Evolutionary conservation across 1,140 invertebrate species (phyloP).

Genomic region (Zaprionus nigranus): DNA sequence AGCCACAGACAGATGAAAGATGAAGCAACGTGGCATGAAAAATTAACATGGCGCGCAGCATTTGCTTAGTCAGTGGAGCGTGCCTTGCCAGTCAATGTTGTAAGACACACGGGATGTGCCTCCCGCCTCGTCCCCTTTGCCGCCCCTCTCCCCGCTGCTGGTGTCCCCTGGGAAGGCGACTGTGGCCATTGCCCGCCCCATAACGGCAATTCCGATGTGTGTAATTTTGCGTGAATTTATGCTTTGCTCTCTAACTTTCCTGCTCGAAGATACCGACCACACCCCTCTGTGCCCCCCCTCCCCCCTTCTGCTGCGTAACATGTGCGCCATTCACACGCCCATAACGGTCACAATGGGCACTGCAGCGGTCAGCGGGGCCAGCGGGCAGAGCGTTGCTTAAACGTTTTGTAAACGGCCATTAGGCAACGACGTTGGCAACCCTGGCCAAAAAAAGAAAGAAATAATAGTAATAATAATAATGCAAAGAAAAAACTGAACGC

Average conservation of each 20-base stretch:
- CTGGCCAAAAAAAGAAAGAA: constrained; percentile 11
- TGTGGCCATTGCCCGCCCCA: constrained; percentile 44
- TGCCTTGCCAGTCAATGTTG: constrained; percentile 45
- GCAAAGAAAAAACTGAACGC: constrained; percentile 22
- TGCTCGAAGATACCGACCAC: constrained; percentile 22
- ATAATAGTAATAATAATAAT: constrained; percentile 39
- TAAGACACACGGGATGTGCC: not conserved
- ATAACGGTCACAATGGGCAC: constrained; percentile 40
- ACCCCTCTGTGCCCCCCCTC: not conserved
- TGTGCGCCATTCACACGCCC: constrained; percentile 68
- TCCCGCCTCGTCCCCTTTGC: no score
- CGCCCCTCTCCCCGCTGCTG: not conserved
- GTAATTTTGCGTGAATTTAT: constrained; percentile 78
- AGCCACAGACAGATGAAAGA: constrained; percentile 29
- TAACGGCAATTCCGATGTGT: constrained; percentile 66
- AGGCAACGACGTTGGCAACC: constrained; percentile 33
- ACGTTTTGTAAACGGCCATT: constrained; percentile 72
- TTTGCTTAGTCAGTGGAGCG: constrained; percentile 41
- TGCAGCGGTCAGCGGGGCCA: constrained; percentile 18
- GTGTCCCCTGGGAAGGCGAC: constrained; percentile 32
- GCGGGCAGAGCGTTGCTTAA: constrained; percentile 47
- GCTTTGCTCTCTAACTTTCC: constrained; percentile 54
- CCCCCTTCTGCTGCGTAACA: constrained; percentile 31
- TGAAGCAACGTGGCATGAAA: constrained; percentile 39
- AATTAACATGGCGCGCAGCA: constrained; percentile 44